Base-by-base conservation (phyloP, 2,113 vertebrate genomes). In the Progne subis region DNA sequence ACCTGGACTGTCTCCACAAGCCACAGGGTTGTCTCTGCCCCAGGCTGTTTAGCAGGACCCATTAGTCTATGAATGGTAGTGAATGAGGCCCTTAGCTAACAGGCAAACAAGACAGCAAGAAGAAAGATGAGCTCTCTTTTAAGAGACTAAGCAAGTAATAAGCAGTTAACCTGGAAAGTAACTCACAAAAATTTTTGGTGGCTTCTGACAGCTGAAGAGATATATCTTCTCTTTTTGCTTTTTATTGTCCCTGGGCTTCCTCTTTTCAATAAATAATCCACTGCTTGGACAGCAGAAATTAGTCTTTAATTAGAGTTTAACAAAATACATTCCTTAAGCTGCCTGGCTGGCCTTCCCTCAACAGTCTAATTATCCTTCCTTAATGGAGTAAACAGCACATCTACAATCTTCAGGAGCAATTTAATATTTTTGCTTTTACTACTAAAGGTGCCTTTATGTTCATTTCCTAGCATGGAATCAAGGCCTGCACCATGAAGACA, bases 251-350 rank as follows among this genome's bases (percentile, higher is more conserved):
- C 20, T 13, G 8, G 20, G 29, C 46, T 87, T 76, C 55, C 34
- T 91, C 32, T 77, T 92, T 70, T 82, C 71, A 85, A 91, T 95
- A 95, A 94, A 79, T 76, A 92, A 82, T 72, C 75, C 46, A 87
- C 46, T 68, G 17, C 59, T 94, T 92, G 74, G 93, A 79, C 52
- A 46, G 68, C 18, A 93, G 71, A 88, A 95, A 90, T 83, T 68
- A 72, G 21, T 70, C 78, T 90, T 87, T 80, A 96, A 91, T 95
- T 95, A 91, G 71, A 85, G 80, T 93, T 69, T 63, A 87, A 74
- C 63, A 92, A 87, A 95, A 76, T 63, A 61, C 44, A 57, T 77
- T 90, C 55, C 68, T 88, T 82, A 41, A 67, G 55, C 64, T 82
- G 55, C 26, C 55, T 89, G 43, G 18, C 23, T 91, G 50, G 50